Conservation (phyloP, 2,113 vertebrate genomes). For the Emydocephalus ijimae region DNA sequence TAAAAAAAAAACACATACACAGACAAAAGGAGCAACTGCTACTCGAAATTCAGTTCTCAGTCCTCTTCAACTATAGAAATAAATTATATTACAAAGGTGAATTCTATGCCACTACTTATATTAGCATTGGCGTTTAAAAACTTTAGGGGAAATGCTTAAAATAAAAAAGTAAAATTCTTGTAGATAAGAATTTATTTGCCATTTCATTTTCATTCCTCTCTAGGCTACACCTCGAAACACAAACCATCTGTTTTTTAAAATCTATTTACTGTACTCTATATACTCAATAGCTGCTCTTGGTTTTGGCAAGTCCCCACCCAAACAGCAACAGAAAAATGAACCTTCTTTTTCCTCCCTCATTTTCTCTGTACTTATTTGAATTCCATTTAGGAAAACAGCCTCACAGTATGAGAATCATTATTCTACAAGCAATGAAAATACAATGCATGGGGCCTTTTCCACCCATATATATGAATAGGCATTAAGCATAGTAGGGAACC, state of each 20-base stretch:
- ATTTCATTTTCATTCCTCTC: constrained; percentile 17
- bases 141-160: not conserved
- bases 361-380: constrained; percentile 38
- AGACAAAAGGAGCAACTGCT: not conserved
- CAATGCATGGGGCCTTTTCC: constrained; percentile 21
- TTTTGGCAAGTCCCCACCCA: constrained; percentile 7
- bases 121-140: not conserved
- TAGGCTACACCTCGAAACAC: not conserved
- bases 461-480: constrained; percentile 28
- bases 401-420: constrained; percentile 41
- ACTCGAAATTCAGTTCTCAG: not conserved
- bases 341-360: constrained; percentile 22
- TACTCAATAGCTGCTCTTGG: constrained; percentile 9
- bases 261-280: not conserved
- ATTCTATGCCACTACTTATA: not conserved
- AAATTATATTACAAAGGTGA: not conserved
- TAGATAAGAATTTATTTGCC: not conserved
- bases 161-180: not conserved
- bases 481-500: constrained; percentile 41
- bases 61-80: not conserved
- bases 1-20: not conserved
- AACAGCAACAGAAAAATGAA: not conserved
- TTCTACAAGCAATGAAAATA: constrained; percentile 44
- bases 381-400: constrained; percentile 48
- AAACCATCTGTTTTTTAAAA: constrained; percentile 1